Evolutionary conservation across 2,797 vertebrate species (phyloP), one percentile per base, ranked within the genome.

Genomic region (Melanitta fusca): DNA sequence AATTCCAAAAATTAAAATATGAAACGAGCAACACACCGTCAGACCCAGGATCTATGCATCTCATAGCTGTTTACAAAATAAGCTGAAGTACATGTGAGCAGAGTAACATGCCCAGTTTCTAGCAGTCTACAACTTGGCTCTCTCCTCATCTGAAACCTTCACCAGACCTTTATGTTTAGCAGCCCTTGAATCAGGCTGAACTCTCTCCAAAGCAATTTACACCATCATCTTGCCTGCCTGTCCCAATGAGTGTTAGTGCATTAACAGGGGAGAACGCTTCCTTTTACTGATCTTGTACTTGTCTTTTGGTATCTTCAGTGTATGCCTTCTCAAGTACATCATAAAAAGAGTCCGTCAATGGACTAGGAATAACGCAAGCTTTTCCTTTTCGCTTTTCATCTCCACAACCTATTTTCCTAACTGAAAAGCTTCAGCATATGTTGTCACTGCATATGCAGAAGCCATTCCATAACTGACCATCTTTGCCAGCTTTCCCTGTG

Each of bases 41-140:
- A 61, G 36, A 69, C 10, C 36, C 6, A 69, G 28, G 25, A 39
- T 22, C 32, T 68, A 54, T 0, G 0, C 13, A 80, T 18, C 30
- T 74, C 45, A 65, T 10, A 43, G 43, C 43, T 20, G 34, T 13
- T 74, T 43, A 8, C 10, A 6, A 80, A 70, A 70, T 80, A 68
- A 16, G 0, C 0, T 17, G 6, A 70, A 47, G 11, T 28, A 75
- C 17, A 68, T 2, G 43, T 36, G 84, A 36, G 38, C 0, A 25
- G 32, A 71, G 25, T 1, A 54, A 62, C 17, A 88, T 73, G 58
- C 1, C 1, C 14, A 84, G 20, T 6, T 34, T 79, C n/a, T 30
- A 65, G 27, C 57, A 81, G 30, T 20, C 60, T 85, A 57, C 10
- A 71, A 8, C 2, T 64, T 36, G 24, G 0, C 0, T 28, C 22